These are phyloP conservation scores for Clarias batrachus DNA, from an alignment of 2,113 vertebrate species.

Conservation along the genomic window DNA sequence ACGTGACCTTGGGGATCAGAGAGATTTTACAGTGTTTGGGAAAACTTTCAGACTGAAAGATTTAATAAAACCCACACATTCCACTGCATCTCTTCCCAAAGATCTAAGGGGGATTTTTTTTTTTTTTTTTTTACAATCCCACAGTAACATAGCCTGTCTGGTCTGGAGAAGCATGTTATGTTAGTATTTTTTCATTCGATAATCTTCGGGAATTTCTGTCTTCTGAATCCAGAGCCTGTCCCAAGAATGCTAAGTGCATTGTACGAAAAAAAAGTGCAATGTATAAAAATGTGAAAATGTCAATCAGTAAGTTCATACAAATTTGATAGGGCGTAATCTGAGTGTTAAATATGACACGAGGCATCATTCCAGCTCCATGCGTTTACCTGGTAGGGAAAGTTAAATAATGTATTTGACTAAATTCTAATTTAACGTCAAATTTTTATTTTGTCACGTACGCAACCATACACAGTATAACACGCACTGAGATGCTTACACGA, in stretches of 20 bases:
- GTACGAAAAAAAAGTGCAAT: background rate
- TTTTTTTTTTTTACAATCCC: background rate
- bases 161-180: background rate
- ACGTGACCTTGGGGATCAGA: background rate
- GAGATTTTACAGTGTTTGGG: background rate
- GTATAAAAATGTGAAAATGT: background rate
- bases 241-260: background rate
- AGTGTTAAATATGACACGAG: background rate
- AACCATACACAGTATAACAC: too few species aligned
- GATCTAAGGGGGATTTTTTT: background rate
- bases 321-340: background rate
- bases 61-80: slow-evolving; percentile 1
- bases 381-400: background rate
- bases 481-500: too few species aligned
- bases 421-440: background rate
- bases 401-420: background rate
- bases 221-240: background rate
- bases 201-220: background rate
- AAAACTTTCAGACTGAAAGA: background rate
- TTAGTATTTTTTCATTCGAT: background rate
- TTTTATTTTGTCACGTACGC: too few species aligned
- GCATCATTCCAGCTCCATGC: background rate
- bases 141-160: background rate
- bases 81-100: background rate
- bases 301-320: background rate